Conservation (phyloP, 2,113 vertebrate genomes). For the Procavia capensis region DNA sequence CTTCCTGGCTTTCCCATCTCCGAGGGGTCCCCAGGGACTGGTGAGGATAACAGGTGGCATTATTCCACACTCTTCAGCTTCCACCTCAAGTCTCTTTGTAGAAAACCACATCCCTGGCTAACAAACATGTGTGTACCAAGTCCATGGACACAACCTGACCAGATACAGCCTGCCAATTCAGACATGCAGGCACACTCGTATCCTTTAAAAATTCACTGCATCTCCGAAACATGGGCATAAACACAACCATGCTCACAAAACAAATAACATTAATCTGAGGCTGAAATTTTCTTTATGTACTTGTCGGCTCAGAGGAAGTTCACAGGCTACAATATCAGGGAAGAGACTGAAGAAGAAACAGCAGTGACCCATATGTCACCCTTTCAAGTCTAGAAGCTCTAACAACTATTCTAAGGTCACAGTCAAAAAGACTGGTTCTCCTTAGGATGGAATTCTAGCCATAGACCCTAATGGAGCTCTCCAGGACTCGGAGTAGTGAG, state of each 20-base stretch:
- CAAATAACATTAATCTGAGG: not conserved
- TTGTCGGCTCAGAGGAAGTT: not conserved
- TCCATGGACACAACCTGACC: not conserved
- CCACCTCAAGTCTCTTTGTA: conserved; percentile 8
- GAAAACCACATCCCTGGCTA: not conserved
- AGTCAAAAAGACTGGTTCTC: not conserved
- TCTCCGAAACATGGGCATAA: not conserved
- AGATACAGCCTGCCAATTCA: not conserved
- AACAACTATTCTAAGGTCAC: not conserved
- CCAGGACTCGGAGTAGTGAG: not conserved
- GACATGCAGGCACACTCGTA: not conserved
- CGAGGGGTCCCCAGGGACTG: not conserved
- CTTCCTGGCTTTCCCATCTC: not conserved
- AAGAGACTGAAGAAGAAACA: not conserved
- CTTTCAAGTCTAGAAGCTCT: not conserved
- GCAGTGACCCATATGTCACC: not conserved
- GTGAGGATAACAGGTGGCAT: not conserved
- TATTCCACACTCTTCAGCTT: not conserved
- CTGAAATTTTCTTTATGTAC: not conserved
- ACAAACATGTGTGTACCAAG: not conserved
- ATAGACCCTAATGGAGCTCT: not conserved
- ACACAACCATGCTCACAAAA: not conserved
- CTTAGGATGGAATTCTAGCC: not conserved
- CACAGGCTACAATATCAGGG: not conserved
- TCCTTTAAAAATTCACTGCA: not conserved